These are phyloP conservation scores for Hapalemur alaotrensis DNA, from an alignment of 2,797 vertebrate genomes.

Conservation along the genomic window DNA sequence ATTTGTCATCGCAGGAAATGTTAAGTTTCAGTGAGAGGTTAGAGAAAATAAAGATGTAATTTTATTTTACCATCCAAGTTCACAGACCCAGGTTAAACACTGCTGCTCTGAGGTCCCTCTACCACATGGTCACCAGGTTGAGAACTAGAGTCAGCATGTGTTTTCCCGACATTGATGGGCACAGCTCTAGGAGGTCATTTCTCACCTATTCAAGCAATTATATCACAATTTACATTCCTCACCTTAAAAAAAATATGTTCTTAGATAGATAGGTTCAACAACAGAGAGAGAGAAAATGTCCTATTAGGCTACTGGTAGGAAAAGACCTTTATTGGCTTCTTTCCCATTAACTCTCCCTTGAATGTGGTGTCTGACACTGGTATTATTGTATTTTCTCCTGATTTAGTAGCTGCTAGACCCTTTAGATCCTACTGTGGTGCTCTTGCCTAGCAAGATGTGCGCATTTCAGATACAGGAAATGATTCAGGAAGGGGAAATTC, in stretches of 20 bases:
- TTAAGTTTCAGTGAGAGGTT: not conserved
- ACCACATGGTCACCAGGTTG: not conserved
- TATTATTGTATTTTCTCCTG: not conserved
- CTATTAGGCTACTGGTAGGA: not conserved
- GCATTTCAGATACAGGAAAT: not conserved
- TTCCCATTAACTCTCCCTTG: not conserved
- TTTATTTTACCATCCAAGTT: not conserved
- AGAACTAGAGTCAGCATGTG: not conserved
- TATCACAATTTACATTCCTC: not conserved
- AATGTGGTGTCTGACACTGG: not conserved
- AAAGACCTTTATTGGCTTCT: not conserved
- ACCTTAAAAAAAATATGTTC: not conserved
- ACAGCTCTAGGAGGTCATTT: not conserved
- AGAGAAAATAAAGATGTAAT: slow-evolving; percentile 8
- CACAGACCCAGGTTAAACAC: not conserved
- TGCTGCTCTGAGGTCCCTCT: not conserved
- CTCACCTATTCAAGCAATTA: not conserved
- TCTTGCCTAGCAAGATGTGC: not conserved
- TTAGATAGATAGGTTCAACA: not conserved
- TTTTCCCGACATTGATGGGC: not conserved
- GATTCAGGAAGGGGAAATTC: slow-evolving; percentile 26
- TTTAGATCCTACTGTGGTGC: not conserved
- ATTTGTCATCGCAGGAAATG: not conserved
- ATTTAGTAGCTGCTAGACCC: not conserved
- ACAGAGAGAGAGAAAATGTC: not conserved